Evolutionary conservation across 2,888 invertebrate species (phyloP).

Genomic region (Himalopsyche tibetana): DNA sequence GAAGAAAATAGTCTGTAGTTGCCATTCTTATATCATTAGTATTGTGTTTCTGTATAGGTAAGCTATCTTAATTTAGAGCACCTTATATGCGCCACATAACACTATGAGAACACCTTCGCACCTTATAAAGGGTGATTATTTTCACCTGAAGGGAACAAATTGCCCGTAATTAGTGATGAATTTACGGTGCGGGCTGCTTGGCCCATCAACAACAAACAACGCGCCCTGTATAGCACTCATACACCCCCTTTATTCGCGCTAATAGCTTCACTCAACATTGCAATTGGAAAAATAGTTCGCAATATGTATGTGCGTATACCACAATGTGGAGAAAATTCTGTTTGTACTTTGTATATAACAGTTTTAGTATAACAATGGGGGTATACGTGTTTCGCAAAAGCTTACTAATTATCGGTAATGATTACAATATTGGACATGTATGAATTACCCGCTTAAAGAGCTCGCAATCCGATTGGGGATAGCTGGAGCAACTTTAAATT

Average conservation of each 20-base stretch:
- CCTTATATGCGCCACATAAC: constrained; percentile 24
- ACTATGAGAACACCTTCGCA: constrained; percentile 17
- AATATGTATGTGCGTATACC: too few species aligned
- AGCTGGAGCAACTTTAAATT: too few species aligned
- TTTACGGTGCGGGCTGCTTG: constrained; percentile 43
- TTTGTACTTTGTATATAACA: too few species aligned
- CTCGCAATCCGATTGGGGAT: too few species aligned
- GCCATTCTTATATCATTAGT: constrained; percentile 18
- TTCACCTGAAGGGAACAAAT: constrained; percentile 41
- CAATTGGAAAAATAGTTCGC: constrained; percentile 17
- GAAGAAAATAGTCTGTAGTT: too few species aligned
- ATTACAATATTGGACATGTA: too few species aligned
- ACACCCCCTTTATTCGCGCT: neutral
- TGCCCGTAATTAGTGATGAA: constrained; percentile 43
- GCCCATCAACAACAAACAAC: constrained; percentile 43
- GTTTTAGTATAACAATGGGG: too few species aligned
- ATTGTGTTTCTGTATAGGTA: neutral
- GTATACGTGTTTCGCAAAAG: too few species aligned
- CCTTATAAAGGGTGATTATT: constrained; percentile 41
- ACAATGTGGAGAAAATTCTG: too few species aligned
- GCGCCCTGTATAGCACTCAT: constrained; percentile 12
- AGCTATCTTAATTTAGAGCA: constrained; percentile 15
- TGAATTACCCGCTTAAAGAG: too few species aligned
- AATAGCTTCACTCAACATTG: constrained; percentile 21
- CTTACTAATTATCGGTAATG: too few species aligned